phyloP scores from a whole-genome alignment of 2,113 vertebrate species.

The Channa argus region DNA sequence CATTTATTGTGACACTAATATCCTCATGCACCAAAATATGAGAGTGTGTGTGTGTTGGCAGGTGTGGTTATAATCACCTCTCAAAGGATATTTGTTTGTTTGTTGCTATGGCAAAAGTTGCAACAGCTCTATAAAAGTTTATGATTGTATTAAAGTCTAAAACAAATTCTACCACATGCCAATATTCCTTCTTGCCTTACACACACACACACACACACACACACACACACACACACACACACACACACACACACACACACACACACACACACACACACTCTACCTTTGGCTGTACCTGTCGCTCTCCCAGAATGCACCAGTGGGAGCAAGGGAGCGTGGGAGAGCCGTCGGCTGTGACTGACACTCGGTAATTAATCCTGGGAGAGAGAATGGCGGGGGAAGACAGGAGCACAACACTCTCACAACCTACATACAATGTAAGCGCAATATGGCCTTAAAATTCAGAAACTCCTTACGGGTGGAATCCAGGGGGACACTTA shows the following conservation, averaged over 20 bases:
- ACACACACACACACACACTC: constrained; percentile 36
- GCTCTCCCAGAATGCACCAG: constrained; percentile 68
- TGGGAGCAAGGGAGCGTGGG: constrained; percentile 74
- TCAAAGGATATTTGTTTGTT: constrained; percentile 13
- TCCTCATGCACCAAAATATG: background rate
- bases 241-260: constrained; percentile 22
- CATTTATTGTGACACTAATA: too few relatives aligned
- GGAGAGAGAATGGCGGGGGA: constrained; percentile 42
- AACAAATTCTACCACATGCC: constrained; percentile 37
- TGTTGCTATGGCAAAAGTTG: constrained; percentile 34
- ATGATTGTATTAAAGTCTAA: constrained; percentile 41
- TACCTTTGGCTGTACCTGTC: constrained; percentile 71
- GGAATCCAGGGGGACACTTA: constrained; percentile 28
- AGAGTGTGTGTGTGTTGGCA: background rate
- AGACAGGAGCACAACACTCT: constrained; percentile 24
- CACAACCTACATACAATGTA: constrained; percentile 40
- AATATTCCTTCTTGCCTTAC: constrained; percentile 17
- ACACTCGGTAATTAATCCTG: constrained; percentile 79
- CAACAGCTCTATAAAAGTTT: constrained; percentile 32
- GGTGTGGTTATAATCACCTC: background rate
- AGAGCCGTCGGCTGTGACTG: constrained; percentile 78
- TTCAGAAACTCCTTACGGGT: constrained; percentile 17
- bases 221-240: constrained; percentile 36
- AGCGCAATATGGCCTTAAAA: constrained; percentile 47
- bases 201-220: constrained; percentile 26